Base-by-base conservation (phyloP, 2,888 invertebrate species). In the Polymixis lichenea region DNA sequence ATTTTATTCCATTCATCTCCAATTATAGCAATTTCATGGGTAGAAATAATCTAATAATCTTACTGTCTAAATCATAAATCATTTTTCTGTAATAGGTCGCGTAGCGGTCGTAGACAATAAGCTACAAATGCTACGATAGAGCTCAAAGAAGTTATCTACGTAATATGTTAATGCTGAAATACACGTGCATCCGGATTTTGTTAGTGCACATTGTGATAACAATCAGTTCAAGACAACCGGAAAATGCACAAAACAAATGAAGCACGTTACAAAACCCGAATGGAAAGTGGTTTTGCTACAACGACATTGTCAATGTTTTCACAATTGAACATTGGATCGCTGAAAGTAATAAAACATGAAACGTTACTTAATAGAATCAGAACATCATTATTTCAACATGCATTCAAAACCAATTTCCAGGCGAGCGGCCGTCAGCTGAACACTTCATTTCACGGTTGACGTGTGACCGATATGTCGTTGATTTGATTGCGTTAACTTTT, bases 371-470 rank as follows among this genome's bases (percentile, higher is more conserved):
- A 82, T 73, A 78, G 79, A 84, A 82, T 84, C 72, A 77, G 77
- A 83, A 78, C 67, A 77, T 76, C 58, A 86, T 86, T 82, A 87
- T 86, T 80, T 85, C 83, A 88, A 87, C 83, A 83, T 76, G 82
- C 75, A 77, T 85, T 85, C 82, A 86, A 90, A 94, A 95, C 94
- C 92, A 93, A 94, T 95, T 94, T 92, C 87, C 88, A 80, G 87
- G 86, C 77, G 88, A 85, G 78, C 88, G 77, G 73, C 86, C 90
- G 86, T 88, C 88, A 89, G 86, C 82, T 88, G 86, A 91, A 89
- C 89, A 90, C 88, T 91, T 94, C 91, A 95, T 96, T 96, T 95
- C 95, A 96, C 94, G 96, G 91, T 91, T 89, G 90, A 90, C 85
- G 90, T 92, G 94, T 91, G 91, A 91, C 92, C 90, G 91, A 93